Evolutionary conservation across 2,888 invertebrate genomes (phyloP).

Genomic region (Sussaba pulchella): DNA sequence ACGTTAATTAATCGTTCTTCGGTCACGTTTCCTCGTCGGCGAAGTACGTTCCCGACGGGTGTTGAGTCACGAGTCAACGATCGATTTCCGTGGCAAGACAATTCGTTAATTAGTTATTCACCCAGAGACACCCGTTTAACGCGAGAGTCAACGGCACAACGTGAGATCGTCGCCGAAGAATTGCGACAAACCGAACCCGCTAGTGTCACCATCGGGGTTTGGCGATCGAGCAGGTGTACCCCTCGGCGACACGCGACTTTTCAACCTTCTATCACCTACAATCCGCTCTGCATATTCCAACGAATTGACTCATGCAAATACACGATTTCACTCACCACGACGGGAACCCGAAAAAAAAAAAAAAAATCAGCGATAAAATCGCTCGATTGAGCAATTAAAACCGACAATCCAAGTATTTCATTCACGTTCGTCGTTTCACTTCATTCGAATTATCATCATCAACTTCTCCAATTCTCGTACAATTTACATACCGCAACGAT

Average conservation of each 20-base stretch:
- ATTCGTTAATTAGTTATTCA: conserved; percentile 69
- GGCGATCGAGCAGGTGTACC: conserved; percentile 39
- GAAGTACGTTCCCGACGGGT: too few species aligned
- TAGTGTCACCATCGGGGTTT: conserved; percentile 4
- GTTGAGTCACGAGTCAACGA: conserved; percentile 61
- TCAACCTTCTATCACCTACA: neutral
- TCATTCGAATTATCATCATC: too few species aligned
- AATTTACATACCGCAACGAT: too few species aligned
- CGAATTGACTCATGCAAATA: conserved; percentile 35
- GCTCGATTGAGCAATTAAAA: too few species aligned
- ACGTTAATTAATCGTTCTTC: conserved; percentile 59
- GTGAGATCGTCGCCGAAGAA: neutral
- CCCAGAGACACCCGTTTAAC: conserved; percentile 31
- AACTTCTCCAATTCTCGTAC: too few species aligned
- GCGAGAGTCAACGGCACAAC: neutral
- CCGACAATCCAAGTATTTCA: too few species aligned
- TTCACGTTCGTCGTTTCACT: too few species aligned
- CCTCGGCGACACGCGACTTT: neutral
- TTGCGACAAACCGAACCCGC: neutral
- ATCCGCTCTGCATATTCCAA: neutral
- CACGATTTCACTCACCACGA: conserved; percentile 30
- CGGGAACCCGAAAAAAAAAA: too few species aligned
- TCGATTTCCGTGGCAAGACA: conserved; percentile 63
- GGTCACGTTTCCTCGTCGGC: conserved; percentile 3
- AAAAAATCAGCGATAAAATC: neutral